Conservation (phyloP, 92 coral and sea anemone species). For the Scolanthus callimorphus region DNA sequence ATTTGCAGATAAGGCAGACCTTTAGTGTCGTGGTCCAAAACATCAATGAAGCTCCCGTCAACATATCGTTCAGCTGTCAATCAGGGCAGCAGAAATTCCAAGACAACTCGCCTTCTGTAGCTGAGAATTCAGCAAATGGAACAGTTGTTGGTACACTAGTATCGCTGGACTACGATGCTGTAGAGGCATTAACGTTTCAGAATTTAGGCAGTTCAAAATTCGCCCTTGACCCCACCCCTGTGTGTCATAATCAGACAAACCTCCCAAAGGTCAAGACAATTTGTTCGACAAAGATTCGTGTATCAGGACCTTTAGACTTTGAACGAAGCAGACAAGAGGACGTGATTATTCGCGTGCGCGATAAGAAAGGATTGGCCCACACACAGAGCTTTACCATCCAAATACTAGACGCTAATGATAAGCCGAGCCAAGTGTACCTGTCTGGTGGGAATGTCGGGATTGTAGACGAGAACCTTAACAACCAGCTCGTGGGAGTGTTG, state of each 20-base stretch:
- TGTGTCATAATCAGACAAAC: constrained; percentile 61
- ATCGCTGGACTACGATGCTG: constrained; percentile 88
- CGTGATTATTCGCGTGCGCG: constrained; percentile 77
- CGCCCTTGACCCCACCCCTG: constrained; percentile 40
- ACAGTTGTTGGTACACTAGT: constrained; percentile 77
- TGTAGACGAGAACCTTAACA: constrained; percentile 69
- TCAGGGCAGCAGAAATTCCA: constrained; percentile 79
- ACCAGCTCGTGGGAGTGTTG: constrained; percentile 70
- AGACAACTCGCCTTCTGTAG: constrained; percentile 52
- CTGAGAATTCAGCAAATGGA: constrained; percentile 74
- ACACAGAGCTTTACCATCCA: constrained; percentile 56
- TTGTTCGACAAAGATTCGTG: constrained; percentile 57
- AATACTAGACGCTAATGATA: constrained; percentile 79
- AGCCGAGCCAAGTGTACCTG: constrained; percentile 71
- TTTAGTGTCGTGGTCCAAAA: constrained; percentile 72
- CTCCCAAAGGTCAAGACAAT: constrained; percentile 62
- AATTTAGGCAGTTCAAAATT: constrained; percentile 68
- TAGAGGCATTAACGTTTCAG: constrained; percentile 54
- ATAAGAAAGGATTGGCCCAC: constrained; percentile 65
- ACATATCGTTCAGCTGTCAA: constrained; percentile 61
- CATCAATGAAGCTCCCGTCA: constrained; percentile 87
- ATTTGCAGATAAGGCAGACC: constrained; percentile 55
- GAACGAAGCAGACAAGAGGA: constrained; percentile 60
- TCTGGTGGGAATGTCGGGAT: constrained; percentile 75
- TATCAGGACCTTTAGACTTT: constrained; percentile 64